These are phyloP conservation scores for Drosophila mojavensis DNA, from an alignment of 1,140 invertebrate genomes.

Conservation along the genomic window DNA sequence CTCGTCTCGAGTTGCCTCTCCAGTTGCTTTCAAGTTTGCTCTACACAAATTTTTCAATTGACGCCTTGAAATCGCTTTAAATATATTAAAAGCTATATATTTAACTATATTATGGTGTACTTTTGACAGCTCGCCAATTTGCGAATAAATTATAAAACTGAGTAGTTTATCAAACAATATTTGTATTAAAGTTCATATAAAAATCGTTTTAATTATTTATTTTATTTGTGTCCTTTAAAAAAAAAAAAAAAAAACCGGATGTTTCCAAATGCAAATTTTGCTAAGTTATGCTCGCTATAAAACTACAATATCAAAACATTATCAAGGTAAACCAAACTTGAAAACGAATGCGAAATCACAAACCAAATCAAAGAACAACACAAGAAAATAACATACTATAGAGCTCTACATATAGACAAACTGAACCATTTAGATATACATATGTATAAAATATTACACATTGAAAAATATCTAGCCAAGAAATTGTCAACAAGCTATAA, in stretches of 20 bases:
- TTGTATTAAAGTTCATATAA: neutral
- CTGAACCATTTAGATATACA: neutral
- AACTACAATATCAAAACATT: conserved; percentile 6
- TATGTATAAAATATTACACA: neutral
- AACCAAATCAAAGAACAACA: conserved; percentile 7
- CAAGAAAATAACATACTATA: neutral
- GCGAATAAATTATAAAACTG: neutral
- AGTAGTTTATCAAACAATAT: conserved; percentile 3
- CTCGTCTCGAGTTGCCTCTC: conserved; percentile 58
- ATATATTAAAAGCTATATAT: neutral
- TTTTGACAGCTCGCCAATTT: neutral
- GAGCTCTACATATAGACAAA: conserved; percentile 2
- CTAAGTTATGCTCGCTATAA: neutral
- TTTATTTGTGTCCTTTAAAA: neutral
- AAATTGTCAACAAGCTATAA: neutral
- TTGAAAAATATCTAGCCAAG: neutral
- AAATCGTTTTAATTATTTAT: too few relatives aligned
- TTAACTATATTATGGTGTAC: too few relatives aligned
- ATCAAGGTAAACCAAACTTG: conserved; percentile 35
- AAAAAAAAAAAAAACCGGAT: neutral
- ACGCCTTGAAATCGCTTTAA: neutral
- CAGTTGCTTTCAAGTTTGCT: neutral
- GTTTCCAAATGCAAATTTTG: conserved; percentile 24
- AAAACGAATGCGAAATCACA: conserved; percentile 19
- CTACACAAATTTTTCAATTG: conserved; percentile 12